A percentile compares a stretch with the other conserved stretches of the same genome.
These are phyloP conservation scores for Nemotelus nigrinus DNA, from an alignment of 2,888 invertebrate genomes.

Conservation along the genomic window DNA sequence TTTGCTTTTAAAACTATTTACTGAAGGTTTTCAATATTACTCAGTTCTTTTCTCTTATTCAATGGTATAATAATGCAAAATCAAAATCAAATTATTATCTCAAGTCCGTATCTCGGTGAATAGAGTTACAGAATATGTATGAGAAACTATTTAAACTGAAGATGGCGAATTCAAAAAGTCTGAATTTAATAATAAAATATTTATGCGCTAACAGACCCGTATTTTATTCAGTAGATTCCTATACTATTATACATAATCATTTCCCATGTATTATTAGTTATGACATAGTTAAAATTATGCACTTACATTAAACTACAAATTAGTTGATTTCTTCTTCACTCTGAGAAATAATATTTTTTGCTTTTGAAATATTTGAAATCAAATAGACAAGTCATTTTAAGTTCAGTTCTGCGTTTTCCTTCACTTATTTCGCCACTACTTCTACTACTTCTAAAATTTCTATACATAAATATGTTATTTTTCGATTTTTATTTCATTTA, in stretches of 20 bases:
- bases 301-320: slow-evolving; percentile 25
- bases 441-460: slow-evolving; percentile 19
- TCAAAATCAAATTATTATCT: no score
- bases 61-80: no score
- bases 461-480: slow-evolving; percentile 15
- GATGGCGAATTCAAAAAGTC: not conserved
- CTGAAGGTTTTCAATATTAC: no score
- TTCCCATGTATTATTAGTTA: slow-evolving; percentile 17
- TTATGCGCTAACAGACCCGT: slow-evolving; percentile 45
- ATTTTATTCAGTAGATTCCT: slow-evolving; percentile 40
- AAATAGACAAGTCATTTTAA: slow-evolving; percentile 16
- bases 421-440: slow-evolving; percentile 7
- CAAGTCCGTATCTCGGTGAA: no score
- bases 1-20: no score
- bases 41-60: no score
- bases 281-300: not conserved
- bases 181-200: not conserved
- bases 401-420: slow-evolving; percentile 27
- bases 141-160: no score
- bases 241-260: slow-evolving; percentile 15
- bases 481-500: not conserved
- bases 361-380: slow-evolving; percentile 17
- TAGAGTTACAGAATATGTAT: no score
- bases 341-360: slow-evolving; percentile 30
- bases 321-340: not conserved